Conservation (phyloP, 2,888 invertebrate genomes). For the Trichogramma evanescens region DNA sequence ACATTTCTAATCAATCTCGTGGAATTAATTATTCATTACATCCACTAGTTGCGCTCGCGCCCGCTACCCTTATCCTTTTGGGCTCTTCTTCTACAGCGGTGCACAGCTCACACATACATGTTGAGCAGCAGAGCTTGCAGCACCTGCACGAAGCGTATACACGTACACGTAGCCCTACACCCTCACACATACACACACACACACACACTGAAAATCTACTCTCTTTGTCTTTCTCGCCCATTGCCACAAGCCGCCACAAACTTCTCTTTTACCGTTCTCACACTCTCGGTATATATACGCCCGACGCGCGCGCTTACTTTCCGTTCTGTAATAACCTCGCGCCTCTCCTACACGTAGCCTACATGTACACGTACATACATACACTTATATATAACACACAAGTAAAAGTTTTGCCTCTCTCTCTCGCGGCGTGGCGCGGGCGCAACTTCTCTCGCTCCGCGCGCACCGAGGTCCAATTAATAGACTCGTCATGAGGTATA, state of each 20-base stretch:
- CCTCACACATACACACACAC: not conserved
- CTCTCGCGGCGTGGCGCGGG: not conserved
- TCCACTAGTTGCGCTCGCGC: slow-evolving; percentile 8
- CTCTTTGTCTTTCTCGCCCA: not conserved
- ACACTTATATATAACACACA: not conserved
- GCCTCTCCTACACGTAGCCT: not conserved
- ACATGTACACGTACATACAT: not conserved
- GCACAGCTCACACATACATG: no score
- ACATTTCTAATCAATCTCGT: slow-evolving; percentile 11
- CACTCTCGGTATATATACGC: not conserved
- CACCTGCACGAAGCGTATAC: not conserved
- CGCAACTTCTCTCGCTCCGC: not conserved
- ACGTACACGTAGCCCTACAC: not conserved
- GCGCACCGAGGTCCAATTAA: slow-evolving; percentile 9
- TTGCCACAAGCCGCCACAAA: no score
- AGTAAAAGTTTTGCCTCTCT: slow-evolving; percentile 7
- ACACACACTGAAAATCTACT: not conserved
- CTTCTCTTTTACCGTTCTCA: no score
- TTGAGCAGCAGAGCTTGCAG: no score
- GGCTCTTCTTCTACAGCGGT: no score
- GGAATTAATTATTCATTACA: slow-evolving; percentile 14
- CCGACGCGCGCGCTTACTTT: not conserved
- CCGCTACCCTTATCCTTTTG: no score
- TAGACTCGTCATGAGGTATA: slow-evolving; percentile 10
- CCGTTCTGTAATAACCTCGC: slow-evolving; percentile 7